Base-by-base conservation (phyloP, 1,140 invertebrate genomes). In the Rhagoletis zephyria region DNA sequence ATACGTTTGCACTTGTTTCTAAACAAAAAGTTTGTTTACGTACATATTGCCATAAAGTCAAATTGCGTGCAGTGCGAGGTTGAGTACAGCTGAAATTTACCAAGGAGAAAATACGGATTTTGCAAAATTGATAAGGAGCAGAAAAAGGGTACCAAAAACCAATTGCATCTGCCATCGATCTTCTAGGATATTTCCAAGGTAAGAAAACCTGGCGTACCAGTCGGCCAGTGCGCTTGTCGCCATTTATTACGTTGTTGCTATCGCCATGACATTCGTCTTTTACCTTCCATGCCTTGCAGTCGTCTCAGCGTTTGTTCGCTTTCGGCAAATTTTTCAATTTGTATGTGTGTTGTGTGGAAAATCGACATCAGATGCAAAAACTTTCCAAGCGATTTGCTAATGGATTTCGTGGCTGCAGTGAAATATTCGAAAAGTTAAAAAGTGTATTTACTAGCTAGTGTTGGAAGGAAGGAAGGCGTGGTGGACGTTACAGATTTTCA, bases 211-310 rank as follows among this genome's bases (percentile, higher is more conserved):
- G 19, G 45, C 74, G 16, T 30, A 30, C 40, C 10, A 14, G 42
- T 45, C 67, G 48, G 19, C 51, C 16, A 63, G 19, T 56, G 48
- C 10, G 40, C 40, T 74, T 81, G 48, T 56, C 48, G 74, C 74
- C 74, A 81, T 81, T 81, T 81, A 81, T 81, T 81, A 81, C 74
- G 74, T 81, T 81, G 48, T 51, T 81, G 74, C 74, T 81, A 81
- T 81, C 48, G 74, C 74, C 74, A 81, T 81, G 74, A 81, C 74
- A 48, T 81, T 81, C 74, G 48, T 81, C 45, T 81, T 19, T 81
- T 81, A n/a, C 48, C 48, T 81, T 77, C 48, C 19, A 30, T 56
- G n/a, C 74, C 45, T 81, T 48, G 74, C 74, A 14, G 19, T 81
- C 40, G 16, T 77, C 42, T 77, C 19, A 81, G 19, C 74, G 51